phyloP scores from a whole-genome alignment of 1,140 invertebrate species.

The Phortica variegata region DNA sequence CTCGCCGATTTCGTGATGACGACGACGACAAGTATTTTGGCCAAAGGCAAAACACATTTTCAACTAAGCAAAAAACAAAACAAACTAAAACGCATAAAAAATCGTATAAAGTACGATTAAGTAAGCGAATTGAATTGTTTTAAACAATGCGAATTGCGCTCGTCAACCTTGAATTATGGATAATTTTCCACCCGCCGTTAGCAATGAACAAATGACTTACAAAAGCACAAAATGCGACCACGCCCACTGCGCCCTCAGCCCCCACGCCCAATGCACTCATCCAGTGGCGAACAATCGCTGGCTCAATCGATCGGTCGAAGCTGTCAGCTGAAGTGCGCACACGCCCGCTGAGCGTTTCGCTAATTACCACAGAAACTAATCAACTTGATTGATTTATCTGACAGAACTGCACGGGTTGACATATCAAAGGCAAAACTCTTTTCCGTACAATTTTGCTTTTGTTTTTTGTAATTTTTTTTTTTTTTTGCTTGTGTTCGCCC shows the following conservation, averaged over 20 bases:
- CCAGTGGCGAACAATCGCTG: too few relatives aligned
- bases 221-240: too few relatives aligned
- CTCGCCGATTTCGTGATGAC: too few relatives aligned
- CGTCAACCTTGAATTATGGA: constrained; percentile 38
- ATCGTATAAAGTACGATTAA: too few relatives aligned
- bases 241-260: too few relatives aligned
- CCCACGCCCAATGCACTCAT: too few relatives aligned
- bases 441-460: too few relatives aligned
- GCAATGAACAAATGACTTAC: background rate
- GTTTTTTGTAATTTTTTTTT: too few relatives aligned
- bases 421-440: constrained; percentile 25
- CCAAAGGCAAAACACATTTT: constrained; percentile 4
- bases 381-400: constrained; percentile 56
- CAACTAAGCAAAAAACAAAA: constrained; percentile 5
- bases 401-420: constrained; percentile 51
- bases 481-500: too few relatives aligned
- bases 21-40: too few relatives aligned
- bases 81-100: constrained; percentile 4
- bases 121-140: constrained; percentile 5
- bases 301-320: too few relatives aligned
- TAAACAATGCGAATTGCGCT: constrained; percentile 29
- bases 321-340: background rate
- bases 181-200: constrained; percentile 29
- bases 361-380: constrained; percentile 53
- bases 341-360: constrained; percentile 28